These are phyloP conservation scores for Pyxicephalus adspersus DNA, from an alignment of 2,113 vertebrate species.

Conservation along the genomic window DNA sequence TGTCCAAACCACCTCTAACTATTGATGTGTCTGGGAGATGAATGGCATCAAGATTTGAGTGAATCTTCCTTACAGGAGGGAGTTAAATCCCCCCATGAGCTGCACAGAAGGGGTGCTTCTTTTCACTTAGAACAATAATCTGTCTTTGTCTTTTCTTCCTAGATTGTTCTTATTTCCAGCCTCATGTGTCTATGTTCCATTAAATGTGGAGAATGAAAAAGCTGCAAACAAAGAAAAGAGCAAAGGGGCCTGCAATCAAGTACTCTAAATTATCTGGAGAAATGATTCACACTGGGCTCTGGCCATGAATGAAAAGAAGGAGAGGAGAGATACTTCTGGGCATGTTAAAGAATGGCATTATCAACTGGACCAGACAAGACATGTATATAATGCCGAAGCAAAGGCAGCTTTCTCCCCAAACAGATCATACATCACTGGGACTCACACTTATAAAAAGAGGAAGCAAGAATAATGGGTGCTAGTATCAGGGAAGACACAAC, in stretches of 20 bases:
- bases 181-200: constrained; percentile 51
- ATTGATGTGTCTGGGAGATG: constrained; percentile 49
- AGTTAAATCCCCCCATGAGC: constrained; percentile 49
- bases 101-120: constrained; percentile 52
- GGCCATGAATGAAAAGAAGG: constrained; percentile 52
- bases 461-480: constrained; percentile 52
- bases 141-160: constrained; percentile 49
- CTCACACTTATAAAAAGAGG: constrained; percentile 43
- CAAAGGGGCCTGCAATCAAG: constrained; percentile 39
- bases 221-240: constrained; percentile 49
- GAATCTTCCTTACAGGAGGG: constrained; percentile 48
- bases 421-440: constrained; percentile 53
- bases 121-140: constrained; percentile 51
- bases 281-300: constrained; percentile 43
- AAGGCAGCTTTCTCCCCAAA: constrained; percentile 51
- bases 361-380: constrained; percentile 54
- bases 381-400: constrained; percentile 56
- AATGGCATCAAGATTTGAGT: constrained; percentile 40
- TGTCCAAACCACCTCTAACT: constrained; percentile 49
- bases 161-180: constrained; percentile 54
- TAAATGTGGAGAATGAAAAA: constrained; percentile 52
- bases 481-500: constrained; percentile 45
- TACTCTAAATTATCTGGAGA: constrained; percentile 52
- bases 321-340: constrained; percentile 49
- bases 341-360: constrained; percentile 56